Percentiles rank a stretch among this genome's conserved stretches.
phyloP scores from a whole-genome alignment of 2,888 invertebrate genomes.

The Eupeodes latifasciatus region DNA sequence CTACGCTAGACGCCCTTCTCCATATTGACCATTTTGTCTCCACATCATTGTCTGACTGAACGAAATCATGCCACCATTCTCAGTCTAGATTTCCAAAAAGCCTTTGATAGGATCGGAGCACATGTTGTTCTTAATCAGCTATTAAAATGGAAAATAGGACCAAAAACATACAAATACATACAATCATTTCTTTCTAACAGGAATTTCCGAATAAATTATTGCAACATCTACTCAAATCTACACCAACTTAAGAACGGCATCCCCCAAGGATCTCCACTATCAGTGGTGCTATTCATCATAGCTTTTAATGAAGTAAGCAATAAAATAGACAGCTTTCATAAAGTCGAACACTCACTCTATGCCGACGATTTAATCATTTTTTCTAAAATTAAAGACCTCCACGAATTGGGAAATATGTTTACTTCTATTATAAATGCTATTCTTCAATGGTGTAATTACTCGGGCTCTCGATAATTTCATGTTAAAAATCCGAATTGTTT shows the following conservation, averaged over 20 bases:
- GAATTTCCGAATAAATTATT: slow-evolving; percentile 47
- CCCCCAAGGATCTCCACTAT: slow-evolving; percentile 48
- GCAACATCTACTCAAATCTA: slow-evolving; percentile 11
- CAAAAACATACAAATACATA: slow-evolving; percentile 19
- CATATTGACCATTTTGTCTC: slow-evolving; percentile 10
- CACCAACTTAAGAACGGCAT: slow-evolving; percentile 15
- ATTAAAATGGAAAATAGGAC: slow-evolving; percentile 13
- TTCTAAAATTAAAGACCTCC: neutral
- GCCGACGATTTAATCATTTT: slow-evolving; percentile 25
- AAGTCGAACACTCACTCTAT: slow-evolving; percentile 6
- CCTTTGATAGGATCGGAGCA: slow-evolving; percentile 16
- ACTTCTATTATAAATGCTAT: neutral
- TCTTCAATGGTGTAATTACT: neutral
- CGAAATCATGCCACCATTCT: slow-evolving; percentile 1
- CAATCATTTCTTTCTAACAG: slow-evolving; percentile 50
- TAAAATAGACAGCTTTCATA: slow-evolving; percentile 15
- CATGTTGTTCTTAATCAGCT: slow-evolving; percentile 24
- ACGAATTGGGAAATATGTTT: neutral
- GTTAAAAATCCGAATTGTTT: slow-evolving; percentile 1
- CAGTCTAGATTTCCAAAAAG: neutral
- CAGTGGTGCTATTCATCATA: slow-evolving; percentile 55
- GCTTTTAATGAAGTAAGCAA: slow-evolving; percentile 56
- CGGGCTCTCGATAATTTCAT: neutral
- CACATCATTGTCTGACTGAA: neutral
- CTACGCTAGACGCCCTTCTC: slow-evolving; percentile 4